A percentile compares a stretch with the other conserved stretches of the same genome.
These are phyloP conservation scores for Falco berigora DNA, from an alignment of 2,797 vertebrate genomes.

Conservation along the genomic window DNA sequence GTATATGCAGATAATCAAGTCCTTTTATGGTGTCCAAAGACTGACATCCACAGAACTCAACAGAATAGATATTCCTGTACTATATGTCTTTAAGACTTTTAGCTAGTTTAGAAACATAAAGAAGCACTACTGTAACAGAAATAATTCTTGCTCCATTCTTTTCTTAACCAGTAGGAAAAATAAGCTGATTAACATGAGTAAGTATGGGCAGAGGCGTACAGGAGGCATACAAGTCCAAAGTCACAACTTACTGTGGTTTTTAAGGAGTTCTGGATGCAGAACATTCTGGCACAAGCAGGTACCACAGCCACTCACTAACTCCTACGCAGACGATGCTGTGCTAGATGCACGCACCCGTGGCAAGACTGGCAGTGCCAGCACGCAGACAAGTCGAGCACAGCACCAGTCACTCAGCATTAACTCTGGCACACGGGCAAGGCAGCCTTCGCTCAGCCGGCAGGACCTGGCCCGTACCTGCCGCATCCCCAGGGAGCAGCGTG, in stretches of 20 bases:
- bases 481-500: fast-evolving
- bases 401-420: neutral
- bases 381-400: neutral
- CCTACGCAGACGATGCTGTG: neutral
- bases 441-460: neutral
- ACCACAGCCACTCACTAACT: neutral
- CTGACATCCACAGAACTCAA: neutral
- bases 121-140: neutral
- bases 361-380: neutral
- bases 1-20: neutral
- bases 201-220: neutral
- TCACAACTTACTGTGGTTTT: neutral
- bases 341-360: neutral
- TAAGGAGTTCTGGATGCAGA: neutral
- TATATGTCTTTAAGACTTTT: neutral
- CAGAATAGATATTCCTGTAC: neutral
- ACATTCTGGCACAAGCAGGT: neutral
- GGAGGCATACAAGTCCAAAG: neutral
- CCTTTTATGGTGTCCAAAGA: neutral
- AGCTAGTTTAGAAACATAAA: neutral
- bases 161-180: neutral
- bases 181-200: neutral
- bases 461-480: fast-evolving
- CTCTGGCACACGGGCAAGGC: fast-evolving
- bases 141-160: neutral